phyloP scores from a whole-genome alignment of 2,113 vertebrate genomes.

The Pterocles burchelli region DNA sequence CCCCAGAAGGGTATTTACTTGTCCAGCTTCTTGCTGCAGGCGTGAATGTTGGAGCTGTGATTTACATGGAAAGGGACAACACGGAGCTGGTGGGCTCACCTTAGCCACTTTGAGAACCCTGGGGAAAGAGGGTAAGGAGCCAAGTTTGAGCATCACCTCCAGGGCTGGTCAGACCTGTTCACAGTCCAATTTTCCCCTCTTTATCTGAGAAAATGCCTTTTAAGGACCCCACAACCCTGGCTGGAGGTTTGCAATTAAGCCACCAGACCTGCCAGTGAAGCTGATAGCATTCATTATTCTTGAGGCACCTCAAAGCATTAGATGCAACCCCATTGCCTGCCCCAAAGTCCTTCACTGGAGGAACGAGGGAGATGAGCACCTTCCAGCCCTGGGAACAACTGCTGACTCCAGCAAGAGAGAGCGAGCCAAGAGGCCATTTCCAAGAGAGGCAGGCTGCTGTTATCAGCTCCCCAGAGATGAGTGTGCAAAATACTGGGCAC shows the following conservation, averaged over 20 bases:
- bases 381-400: background rate
- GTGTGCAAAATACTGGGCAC: conserved; percentile 33
- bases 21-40: background rate
- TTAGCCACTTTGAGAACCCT: background rate
- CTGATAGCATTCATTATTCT: background rate
- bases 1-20: background rate
- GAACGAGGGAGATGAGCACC: rapidly evolving
- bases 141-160: background rate
- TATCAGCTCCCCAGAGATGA: conserved; percentile 33
- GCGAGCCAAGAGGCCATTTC: background rate
- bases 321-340: background rate
- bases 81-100: background rate
- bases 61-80: background rate
- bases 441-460: background rate
- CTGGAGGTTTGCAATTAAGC: background rate
- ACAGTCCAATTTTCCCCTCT: background rate
- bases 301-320: background rate
- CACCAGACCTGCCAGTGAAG: background rate
- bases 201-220: background rate
- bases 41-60: rapidly evolving
- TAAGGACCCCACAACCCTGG: background rate
- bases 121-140: background rate
- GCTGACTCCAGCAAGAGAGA: conserved; percentile 23
- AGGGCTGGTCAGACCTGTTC: background rate
- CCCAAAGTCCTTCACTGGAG: background rate